phyloP scores from a whole-genome alignment of 2,113 vertebrate genomes.

The Himantopus leucocephalus region DNA sequence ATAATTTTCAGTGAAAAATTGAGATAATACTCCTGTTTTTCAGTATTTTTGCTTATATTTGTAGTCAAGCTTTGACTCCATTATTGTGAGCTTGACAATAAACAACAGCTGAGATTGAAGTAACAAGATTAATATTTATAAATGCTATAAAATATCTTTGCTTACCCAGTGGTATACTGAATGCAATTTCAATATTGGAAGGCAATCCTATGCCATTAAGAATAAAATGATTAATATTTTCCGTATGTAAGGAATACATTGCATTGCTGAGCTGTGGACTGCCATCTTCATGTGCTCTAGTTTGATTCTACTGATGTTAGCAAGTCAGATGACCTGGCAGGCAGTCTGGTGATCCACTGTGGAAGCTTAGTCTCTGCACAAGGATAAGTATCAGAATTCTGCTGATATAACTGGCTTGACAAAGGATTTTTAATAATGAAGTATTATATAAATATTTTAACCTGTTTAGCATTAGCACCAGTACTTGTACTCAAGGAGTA shows the following conservation, averaged over 20 bases:
- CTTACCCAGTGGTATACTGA: neutral
- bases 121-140: neutral
- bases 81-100: neutral
- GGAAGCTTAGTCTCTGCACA: neutral
- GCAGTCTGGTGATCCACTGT: neutral
- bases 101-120: neutral
- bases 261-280: neutral
- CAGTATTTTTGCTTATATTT: neutral
- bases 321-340: neutral
- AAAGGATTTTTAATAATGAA: constrained; percentile 3
- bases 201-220: neutral
- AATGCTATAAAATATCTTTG: neutral
- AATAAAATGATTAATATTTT: neutral
- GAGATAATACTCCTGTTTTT: neutral
- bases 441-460: constrained; percentile 34
- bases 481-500: neutral
- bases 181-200: neutral
- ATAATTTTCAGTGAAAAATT: neutral
- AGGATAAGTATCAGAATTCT: neutral
- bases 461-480: neutral
- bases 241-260: neutral
- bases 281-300: neutral
- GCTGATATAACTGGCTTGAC: neutral
- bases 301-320: neutral
- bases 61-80: neutral